Evolutionary conservation across 2,888 invertebrate genomes (phyloP).

Genomic region (Oxycera nigricornis): DNA sequence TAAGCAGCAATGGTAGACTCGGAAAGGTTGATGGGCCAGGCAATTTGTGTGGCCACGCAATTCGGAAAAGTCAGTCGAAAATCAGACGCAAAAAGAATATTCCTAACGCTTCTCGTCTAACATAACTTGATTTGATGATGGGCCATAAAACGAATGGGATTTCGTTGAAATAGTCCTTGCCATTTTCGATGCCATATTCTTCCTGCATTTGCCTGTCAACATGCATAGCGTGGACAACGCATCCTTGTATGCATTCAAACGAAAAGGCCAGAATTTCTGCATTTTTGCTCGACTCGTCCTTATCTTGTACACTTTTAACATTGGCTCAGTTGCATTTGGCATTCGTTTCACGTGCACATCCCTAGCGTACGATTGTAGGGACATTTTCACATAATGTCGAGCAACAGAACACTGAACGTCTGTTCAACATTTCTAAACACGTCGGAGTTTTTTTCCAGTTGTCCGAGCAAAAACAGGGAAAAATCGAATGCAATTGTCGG

Average conservation of each 20-base stretch:
- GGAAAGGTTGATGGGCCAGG: background rate
- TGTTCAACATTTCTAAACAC: conserved; percentile 32
- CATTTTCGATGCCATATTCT: background rate
- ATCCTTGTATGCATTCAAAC: background rate
- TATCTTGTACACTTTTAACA: background rate
- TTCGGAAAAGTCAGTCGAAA: background rate
- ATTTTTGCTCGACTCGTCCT: background rate
- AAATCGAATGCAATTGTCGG: no score
- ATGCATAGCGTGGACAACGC: background rate
- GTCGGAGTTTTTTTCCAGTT: conserved; percentile 14
- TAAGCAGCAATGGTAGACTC: background rate
- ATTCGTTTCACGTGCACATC: conserved; percentile 25
- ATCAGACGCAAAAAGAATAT: background rate
- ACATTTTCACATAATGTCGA: conserved; percentile 27
- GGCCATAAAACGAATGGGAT: conserved; percentile 13
- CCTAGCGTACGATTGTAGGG: conserved; percentile 16
- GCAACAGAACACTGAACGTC: conserved; percentile 1
- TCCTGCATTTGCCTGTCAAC: background rate
- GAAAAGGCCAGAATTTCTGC: background rate
- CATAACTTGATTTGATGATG: conserved; percentile 27
- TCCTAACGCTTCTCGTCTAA: background rate
- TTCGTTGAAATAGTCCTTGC: background rate
- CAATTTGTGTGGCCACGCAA: background rate
- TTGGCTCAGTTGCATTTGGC: conserved; percentile 23
- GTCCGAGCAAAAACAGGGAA: conserved; percentile 8